phyloP scores from a whole-genome alignment of 2,888 invertebrate species.

The Pseudoips prasinana region DNA sequence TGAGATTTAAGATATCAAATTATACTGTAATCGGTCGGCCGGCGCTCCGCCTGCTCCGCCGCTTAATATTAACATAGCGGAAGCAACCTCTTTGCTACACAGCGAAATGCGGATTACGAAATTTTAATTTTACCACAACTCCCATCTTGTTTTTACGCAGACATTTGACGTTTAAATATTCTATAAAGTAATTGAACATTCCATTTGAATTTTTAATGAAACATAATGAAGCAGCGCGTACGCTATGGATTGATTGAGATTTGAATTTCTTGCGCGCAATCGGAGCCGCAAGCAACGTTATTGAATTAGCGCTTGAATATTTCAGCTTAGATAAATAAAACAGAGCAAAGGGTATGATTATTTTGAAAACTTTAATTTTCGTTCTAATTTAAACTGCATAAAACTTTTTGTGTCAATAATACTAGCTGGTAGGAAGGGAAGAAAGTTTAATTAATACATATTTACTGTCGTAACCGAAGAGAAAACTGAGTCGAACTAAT shows the following conservation, averaged over 20 bases:
- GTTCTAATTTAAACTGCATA: constrained; percentile 42
- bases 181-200: constrained; percentile 72
- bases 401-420: constrained; percentile 48
- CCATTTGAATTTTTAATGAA: constrained; percentile 76
- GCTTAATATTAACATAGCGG: constrained; percentile 73
- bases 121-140: constrained; percentile 71
- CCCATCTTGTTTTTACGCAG: constrained; percentile 66
- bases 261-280: constrained; percentile 74
- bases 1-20: constrained; percentile 75
- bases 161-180: constrained; percentile 73
- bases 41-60: constrained; percentile 43
- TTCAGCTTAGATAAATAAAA: constrained; percentile 65
- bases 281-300: constrained; percentile 55
- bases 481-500: constrained; percentile 8
- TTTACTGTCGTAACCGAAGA: constrained; percentile 6
- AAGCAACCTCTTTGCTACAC: constrained; percentile 62
- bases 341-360: constrained; percentile 45
- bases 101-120: constrained; percentile 62
- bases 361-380: constrained; percentile 36
- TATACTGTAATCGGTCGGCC: constrained; percentile 70
- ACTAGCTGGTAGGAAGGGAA: constrained; percentile 22
- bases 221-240: constrained; percentile 62
- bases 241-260: constrained; percentile 71
- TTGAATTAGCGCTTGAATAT: constrained; percentile 71
- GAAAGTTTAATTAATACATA: constrained; percentile 23